These are phyloP conservation scores for Chydorus sphaericus DNA, from an alignment of 2,888 invertebrate genomes.

Conservation along the genomic window DNA sequence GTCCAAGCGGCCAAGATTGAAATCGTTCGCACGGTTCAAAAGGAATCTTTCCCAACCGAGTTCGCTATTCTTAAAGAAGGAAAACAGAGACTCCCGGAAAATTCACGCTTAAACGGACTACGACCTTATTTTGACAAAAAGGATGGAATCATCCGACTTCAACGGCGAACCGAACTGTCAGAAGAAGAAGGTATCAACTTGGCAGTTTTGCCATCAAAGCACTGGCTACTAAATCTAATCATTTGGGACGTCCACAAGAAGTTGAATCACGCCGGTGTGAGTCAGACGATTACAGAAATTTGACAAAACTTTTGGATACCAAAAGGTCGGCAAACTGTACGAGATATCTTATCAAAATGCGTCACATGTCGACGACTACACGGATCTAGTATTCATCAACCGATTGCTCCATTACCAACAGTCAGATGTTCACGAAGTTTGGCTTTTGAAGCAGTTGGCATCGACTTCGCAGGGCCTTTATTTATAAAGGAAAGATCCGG, in stretches of 20 bases:
- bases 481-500: slow-evolving; percentile 11
- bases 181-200: not conserved
- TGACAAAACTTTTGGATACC: slow-evolving; percentile 17
- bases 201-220: not conserved
- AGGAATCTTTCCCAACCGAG: not conserved
- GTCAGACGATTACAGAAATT: slow-evolving; percentile 11
- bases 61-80: not conserved
- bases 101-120: not conserved
- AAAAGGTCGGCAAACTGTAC: slow-evolving; percentile 12
- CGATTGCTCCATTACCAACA: slow-evolving; percentile 10
- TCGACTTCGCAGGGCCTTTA: slow-evolving; percentile 22
- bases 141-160: not conserved
- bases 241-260: not conserved
- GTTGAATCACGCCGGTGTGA: slow-evolving; percentile 14
- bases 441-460: slow-evolving; percentile 16
- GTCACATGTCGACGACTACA: slow-evolving; percentile 9
- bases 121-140: not conserved
- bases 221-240: not conserved
- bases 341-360: slow-evolving; percentile 14
- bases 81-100: not conserved
- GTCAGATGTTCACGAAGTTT: not conserved
- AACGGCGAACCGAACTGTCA: not conserved
- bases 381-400: not conserved
- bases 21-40: not conserved
- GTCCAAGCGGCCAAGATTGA: not conserved